Percentiles rank a stretch among this genome's conserved stretches.
Conservation (phyloP, 2,797 vertebrate species). For the Onychomys torridus region DNA sequence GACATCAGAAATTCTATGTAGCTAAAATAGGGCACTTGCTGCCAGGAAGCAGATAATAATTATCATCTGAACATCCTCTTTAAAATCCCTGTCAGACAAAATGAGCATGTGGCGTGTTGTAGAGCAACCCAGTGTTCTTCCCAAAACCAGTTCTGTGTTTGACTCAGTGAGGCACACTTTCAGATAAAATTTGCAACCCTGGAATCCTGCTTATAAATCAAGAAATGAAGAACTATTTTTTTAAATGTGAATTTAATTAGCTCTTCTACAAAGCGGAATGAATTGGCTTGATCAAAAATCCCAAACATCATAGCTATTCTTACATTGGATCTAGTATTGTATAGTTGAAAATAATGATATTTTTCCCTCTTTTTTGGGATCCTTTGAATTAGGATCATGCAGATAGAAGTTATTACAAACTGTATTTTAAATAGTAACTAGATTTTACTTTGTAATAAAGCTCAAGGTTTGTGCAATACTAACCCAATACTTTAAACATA, state of each 20-base stretch:
- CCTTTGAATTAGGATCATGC: not conserved
- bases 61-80: constrained; percentile 46
- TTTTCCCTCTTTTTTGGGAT: not conserved
- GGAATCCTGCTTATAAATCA: not conserved
- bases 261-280: not conserved
- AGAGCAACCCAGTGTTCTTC: not conserved
- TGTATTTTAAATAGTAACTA: not conserved
- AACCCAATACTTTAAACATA: not conserved
- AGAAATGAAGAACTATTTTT: not conserved
- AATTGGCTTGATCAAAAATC: constrained; percentile 1
- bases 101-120: not conserved
- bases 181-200: not conserved
- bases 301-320: not conserved
- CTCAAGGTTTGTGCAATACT: not conserved
- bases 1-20: constrained; percentile 47
- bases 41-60: constrained; percentile 60
- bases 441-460: not conserved
- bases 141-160: not conserved
- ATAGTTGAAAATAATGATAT: constrained; percentile 13
- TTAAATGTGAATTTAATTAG: not conserved
- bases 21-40: constrained; percentile 54
- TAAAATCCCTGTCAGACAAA: constrained; percentile 48
- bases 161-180: not conserved
- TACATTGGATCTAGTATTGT: not conserved
- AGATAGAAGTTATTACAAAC: not conserved